Percentiles rank a stretch among this genome's conserved stretches.
These are phyloP conservation scores for Prunella strophiata DNA, from an alignment of 2,797 vertebrate genomes.

Conservation along the genomic window DNA sequence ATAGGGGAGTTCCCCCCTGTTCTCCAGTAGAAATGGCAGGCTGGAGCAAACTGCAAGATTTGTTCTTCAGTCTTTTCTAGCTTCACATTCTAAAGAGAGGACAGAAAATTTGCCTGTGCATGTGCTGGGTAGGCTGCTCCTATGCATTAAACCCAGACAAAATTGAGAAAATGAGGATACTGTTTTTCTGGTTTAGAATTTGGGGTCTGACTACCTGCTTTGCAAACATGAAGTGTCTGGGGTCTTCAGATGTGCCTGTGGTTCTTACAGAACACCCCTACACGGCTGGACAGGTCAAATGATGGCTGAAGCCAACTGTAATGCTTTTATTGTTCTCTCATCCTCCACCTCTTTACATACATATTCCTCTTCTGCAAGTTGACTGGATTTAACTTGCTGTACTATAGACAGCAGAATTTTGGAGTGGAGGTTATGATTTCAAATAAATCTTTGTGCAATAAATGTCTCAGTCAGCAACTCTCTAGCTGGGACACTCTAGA, in stretches of 20 bases:
- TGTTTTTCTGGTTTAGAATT: background rate
- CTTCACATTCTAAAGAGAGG: too few relatives aligned
- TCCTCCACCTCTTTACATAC: background rate
- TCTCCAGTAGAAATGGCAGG: background rate
- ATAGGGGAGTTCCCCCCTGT: background rate
- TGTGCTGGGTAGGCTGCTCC: background rate
- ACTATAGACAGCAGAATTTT: background rate
- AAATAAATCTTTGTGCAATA: conserved; percentile 42
- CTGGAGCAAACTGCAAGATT: background rate
- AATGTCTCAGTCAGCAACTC: conserved; percentile 1
- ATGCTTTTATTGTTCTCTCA: background rate
- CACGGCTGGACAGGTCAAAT: background rate
- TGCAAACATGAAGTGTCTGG: background rate
- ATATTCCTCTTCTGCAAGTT: background rate
- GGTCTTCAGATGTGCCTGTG: background rate
- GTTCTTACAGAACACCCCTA: background rate
- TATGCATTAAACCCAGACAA: background rate
- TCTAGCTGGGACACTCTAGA: conserved; percentile 29
- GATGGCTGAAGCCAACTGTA: background rate
- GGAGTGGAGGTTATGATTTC: background rate
- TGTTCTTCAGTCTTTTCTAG: background rate
- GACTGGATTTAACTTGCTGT: background rate
- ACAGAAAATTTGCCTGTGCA: background rate
- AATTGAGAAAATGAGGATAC: background rate
- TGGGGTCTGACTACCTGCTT: background rate